Evolutionary conservation across 2,888 invertebrate genomes (phyloP), one percentile per base, ranked within the genome.

Genomic region (Stegana nigrithorax): DNA sequence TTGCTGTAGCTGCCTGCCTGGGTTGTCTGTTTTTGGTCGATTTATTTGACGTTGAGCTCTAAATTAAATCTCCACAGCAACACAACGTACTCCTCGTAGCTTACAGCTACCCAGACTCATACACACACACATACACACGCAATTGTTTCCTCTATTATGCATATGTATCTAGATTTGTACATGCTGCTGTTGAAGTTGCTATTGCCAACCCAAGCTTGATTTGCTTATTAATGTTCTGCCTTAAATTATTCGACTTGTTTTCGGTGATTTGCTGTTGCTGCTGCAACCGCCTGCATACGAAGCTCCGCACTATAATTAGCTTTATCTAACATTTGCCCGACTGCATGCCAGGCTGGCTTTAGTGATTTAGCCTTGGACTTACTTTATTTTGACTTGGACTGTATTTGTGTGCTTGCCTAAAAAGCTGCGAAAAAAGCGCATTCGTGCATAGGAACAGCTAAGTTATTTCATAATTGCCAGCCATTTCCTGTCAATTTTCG

Each of bases 41-140:
- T 69, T 69, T 69, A 69, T 69, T 69, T 69, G 69, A 62, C 39
- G 67, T 51, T 50, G 62, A 59, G 65, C 53, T 62, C 39, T 29
- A 60, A 63, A 62, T 69, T 64, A 56, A 47, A 29, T 32, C 12
- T 29, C 19, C 27, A 32, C 23, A 39, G n/a, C n/a, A n/a, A n/a
- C n/a, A n/a, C n/a, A n/a, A n/a, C n/a, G n/a, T n/a, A n/a, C n/a
- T n/a, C n/a, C n/a, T n/a, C n/a, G n/a, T n/a, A n/a, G n/a, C n/a
- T n/a, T n/a, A n/a, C n/a, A n/a, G n/a, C n/a, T 27, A 36, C 23
- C 19, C 4, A 19, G 21, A 36, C 23, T 21, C 36, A 32, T 36
- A 55, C n/a, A 55, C 36, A 36, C n/a, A 36, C 45, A 44, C 39
- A 44, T 19, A 23, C 12, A 45, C 29, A n/a, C 23, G 32, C 51